phyloP scores from a whole-genome alignment of 2,113 vertebrate species.

The Melanocharis versteri region DNA sequence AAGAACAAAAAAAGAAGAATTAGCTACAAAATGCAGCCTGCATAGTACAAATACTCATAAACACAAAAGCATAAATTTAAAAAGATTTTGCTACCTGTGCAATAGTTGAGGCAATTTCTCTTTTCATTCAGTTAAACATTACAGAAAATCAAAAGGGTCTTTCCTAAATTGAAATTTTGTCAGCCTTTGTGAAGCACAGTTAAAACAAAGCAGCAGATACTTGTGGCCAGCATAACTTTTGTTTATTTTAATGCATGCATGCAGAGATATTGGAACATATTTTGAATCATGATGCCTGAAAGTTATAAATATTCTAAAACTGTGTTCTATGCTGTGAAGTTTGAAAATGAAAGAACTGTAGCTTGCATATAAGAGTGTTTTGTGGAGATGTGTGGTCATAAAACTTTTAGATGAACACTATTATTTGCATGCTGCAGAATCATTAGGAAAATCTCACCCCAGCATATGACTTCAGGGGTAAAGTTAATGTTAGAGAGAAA shows the following conservation, averaged over 20 bases:
- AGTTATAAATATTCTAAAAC: not conserved
- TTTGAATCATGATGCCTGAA: not conserved
- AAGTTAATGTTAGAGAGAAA: not conserved
- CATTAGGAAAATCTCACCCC: slow-evolving; percentile 40
- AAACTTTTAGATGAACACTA: slow-evolving; percentile 30
- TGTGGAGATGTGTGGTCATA: not conserved
- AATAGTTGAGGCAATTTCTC: not conserved
- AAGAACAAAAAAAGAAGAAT: not conserved
- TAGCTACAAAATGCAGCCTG: not conserved
- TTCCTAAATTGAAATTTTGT: not conserved
- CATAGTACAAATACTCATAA: not conserved
- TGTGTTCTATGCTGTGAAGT: not conserved
- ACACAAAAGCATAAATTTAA: not conserved
- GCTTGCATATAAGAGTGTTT: slow-evolving; percentile 1
- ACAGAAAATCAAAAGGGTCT: not conserved
- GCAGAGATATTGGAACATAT: not conserved
- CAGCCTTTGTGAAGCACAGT: not conserved
- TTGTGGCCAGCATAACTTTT: not conserved
- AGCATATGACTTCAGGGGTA: not conserved
- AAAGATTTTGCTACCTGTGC: not conserved
- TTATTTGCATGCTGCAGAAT: slow-evolving; percentile 50
- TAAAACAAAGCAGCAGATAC: not conserved
- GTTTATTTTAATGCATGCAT: not conserved
- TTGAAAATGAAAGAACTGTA: slow-evolving; percentile 10
- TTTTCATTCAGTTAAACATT: not conserved